Evolutionary conservation across 2,888 invertebrate species (phyloP).

Genomic region (Meghimatium bilineatum): DNA sequence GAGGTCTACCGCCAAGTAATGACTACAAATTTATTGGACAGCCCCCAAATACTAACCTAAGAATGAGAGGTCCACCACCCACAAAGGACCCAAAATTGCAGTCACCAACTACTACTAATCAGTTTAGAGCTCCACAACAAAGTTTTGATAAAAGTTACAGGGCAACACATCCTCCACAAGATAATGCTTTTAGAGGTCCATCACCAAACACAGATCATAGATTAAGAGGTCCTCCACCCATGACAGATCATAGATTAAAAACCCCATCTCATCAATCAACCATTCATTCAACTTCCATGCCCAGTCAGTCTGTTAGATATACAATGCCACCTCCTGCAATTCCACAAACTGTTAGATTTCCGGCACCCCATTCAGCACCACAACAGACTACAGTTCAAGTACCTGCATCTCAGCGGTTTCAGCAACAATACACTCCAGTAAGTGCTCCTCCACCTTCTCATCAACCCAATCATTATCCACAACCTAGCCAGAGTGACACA

Average conservation of each 20-base stretch:
- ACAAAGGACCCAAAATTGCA: constrained; percentile 21
- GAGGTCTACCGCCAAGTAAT: background rate
- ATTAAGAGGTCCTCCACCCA: constrained; percentile 19
- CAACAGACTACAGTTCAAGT: constrained; percentile 7
- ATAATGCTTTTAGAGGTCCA: constrained; percentile 4
- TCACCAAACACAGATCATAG: constrained; percentile 9
- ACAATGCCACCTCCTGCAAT: constrained; percentile 12
- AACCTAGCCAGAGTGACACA: constrained; percentile 7
- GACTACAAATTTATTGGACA: background rate
- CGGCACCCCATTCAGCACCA: constrained; percentile 20
- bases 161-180: background rate
- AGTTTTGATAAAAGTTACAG: background rate
- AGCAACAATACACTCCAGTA: constrained; percentile 1
- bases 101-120: background rate
- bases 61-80: constrained; percentile 1
- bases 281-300: background rate
- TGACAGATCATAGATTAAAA: constrained; percentile 12
- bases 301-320: constrained; percentile 10
- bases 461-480: constrained; percentile 10
- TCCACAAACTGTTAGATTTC: constrained; percentile 8
- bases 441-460: constrained; percentile 17
- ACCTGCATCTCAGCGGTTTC: constrained; percentile 21
- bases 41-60: background rate
- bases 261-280: background rate
- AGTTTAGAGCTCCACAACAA: background rate